phyloP scores from a whole-genome alignment of 2,888 invertebrate species.

The Diarsia dahlii region DNA sequence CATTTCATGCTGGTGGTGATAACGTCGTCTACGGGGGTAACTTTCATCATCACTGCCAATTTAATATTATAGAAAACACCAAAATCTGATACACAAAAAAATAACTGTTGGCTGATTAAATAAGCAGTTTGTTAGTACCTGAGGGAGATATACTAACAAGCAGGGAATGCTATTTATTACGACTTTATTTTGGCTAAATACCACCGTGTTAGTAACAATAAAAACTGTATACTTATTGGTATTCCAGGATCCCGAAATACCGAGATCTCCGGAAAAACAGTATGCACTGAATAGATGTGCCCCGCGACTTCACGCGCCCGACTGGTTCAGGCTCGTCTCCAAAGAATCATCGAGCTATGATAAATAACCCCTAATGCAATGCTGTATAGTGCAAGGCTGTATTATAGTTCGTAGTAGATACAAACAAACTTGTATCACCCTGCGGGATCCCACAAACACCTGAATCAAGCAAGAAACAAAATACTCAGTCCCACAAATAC shows the following conservation, averaged over 20 bases:
- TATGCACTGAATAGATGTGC: background rate
- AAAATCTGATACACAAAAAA: background rate
- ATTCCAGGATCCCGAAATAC: no score
- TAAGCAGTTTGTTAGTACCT: background rate
- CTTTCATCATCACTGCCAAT: background rate
- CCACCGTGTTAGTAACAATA: no score
- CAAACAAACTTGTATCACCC: background rate
- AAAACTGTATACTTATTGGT: no score
- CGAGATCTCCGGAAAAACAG: background rate
- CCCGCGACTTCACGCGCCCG: background rate
- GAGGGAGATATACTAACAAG: background rate
- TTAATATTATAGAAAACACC: background rate
- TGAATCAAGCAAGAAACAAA: no score
- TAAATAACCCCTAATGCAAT: no score
- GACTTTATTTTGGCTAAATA: no score
- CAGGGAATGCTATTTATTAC: background rate
- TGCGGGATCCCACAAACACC: background rate
- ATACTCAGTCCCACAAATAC: background rate
- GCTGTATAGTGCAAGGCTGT: no score
- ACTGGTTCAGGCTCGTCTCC: no score
- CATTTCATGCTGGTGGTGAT: background rate
- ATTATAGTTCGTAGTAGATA: no score
- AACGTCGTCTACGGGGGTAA: background rate
- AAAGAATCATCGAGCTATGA: no score
- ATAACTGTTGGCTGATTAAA: no score